A percentile compares a stretch with the other conserved stretches of the same genome.
Conservation (phyloP, 2,888 invertebrate genomes). For the Cinara cedri region DNA sequence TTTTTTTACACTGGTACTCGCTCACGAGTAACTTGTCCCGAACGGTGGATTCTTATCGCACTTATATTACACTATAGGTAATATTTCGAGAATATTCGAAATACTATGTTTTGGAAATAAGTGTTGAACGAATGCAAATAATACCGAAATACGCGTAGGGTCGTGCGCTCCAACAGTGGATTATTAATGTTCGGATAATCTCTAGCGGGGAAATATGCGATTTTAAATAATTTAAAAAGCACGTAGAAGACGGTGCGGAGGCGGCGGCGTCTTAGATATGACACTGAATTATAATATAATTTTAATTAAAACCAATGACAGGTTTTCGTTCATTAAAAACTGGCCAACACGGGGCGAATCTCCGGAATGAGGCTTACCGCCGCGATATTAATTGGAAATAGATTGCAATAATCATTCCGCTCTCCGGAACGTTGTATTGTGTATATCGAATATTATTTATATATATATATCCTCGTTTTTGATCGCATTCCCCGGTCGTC, state of each 20-base stretch:
- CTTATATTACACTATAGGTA: not conserved
- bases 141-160: not conserved
- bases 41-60: not conserved
- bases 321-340: constrained; percentile 56
- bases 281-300: constrained; percentile 57
- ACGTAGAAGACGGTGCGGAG: not conserved
- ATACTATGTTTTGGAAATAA: not conserved
- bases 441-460: too few species aligned
- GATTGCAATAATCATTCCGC: constrained; percentile 56
- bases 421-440: constrained; percentile 22
- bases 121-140: not conserved
- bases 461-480: constrained; percentile 50
- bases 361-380: constrained; percentile 39
- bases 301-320: constrained; percentile 55
- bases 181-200: constrained; percentile 49
- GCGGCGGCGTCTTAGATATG: constrained; percentile 39
- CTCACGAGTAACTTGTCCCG: not conserved
- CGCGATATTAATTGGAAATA: constrained; percentile 56
- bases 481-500: constrained; percentile 55
- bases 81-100: not conserved
- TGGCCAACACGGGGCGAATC: constrained; percentile 39
- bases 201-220: constrained; percentile 46
- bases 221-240: constrained; percentile 54
- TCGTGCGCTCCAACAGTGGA: not conserved
- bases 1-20: too few species aligned